phyloP scores from a whole-genome alignment of 2,113 vertebrate genomes.

The Strix uralensis region DNA sequence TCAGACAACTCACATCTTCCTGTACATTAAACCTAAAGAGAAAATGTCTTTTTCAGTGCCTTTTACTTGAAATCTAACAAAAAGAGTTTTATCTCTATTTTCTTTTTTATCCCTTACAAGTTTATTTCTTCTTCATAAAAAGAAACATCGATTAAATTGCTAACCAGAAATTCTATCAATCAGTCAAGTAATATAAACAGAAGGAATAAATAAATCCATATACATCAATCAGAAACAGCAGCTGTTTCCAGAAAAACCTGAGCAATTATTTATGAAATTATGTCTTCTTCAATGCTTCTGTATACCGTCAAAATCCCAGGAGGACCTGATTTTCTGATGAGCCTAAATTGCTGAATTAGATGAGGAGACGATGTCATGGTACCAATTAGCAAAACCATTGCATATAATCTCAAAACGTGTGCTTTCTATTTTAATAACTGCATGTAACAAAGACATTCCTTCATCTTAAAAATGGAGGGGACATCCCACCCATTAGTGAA shows the following conservation, averaged over 20 bases:
- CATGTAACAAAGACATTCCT: neutral
- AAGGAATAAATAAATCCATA: conserved; percentile 54
- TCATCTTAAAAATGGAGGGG: neutral
- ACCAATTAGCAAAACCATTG: conserved; percentile 48
- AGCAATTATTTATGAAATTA: conserved; percentile 81
- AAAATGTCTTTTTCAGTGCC: neutral
- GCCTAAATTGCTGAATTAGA: conserved; percentile 41
- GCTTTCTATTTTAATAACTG: neutral
- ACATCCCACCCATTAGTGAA: neutral
- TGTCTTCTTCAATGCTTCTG: conserved; percentile 66
- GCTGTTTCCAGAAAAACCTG: conserved; percentile 53
- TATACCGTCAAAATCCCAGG: neutral
- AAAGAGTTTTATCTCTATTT: neutral
- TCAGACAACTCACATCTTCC: neutral
- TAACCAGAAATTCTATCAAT: conserved; percentile 55
- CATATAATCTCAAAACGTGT: neutral
- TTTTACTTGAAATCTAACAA: neutral
- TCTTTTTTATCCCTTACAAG: neutral
- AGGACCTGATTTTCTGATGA: conserved; percentile 46
- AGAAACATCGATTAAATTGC: conserved; percentile 37
- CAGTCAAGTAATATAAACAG: conserved; percentile 59
- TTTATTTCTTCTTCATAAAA: conserved; percentile 37
- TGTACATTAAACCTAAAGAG: neutral
- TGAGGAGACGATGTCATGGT: conserved; percentile 42
- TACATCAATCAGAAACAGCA: conserved; percentile 62